Conservation (phyloP, 1,140 invertebrate species). For the Scaptomyza hsui region DNA sequence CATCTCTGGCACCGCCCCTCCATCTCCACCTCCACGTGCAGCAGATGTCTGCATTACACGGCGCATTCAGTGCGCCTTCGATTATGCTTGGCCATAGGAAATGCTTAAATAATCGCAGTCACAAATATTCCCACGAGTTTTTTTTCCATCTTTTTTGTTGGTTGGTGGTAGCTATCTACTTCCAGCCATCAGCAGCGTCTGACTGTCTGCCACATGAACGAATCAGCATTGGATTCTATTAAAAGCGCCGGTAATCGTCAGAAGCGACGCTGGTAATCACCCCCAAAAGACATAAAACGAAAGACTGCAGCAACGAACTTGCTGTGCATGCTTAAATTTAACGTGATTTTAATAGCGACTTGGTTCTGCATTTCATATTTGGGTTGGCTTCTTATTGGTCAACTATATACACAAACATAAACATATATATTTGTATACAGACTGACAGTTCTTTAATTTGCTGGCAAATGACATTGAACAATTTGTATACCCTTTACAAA, state of each 20-base stretch:
- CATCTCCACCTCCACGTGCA: constrained; percentile 49
- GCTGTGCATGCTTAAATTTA: constrained; percentile 59
- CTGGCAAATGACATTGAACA: constrained; percentile 63
- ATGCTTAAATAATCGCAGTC: constrained; percentile 73
- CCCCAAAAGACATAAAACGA: constrained; percentile 42
- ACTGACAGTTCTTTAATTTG: constrained; percentile 18
- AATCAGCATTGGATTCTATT: constrained; percentile 74
- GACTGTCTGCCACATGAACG: constrained; percentile 51
- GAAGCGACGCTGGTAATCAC: constrained; percentile 69
- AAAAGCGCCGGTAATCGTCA: constrained; percentile 56
- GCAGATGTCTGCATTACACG: constrained; percentile 60
- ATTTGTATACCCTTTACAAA: constrained; percentile 11
- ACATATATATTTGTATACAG: constrained; percentile 17
- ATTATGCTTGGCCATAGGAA: constrained; percentile 69
- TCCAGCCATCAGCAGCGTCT: constrained; percentile 50
- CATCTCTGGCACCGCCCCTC: constrained; percentile 20
- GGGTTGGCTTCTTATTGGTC: constrained; percentile 27
- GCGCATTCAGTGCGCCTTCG: constrained; percentile 67
- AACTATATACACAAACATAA: constrained; percentile 9
- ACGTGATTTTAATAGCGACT: constrained; percentile 74
- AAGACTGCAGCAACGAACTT: constrained; percentile 59
- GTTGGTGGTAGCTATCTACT: constrained; percentile 46
- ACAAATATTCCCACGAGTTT: constrained; percentile 75
- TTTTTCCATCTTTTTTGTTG: constrained; percentile 11
- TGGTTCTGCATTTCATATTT: constrained; percentile 51